Evolutionary conservation across 2,888 invertebrate species (phyloP), one percentile per base, ranked within the genome.

Genomic region (Xestobium rufovillosum): DNA sequence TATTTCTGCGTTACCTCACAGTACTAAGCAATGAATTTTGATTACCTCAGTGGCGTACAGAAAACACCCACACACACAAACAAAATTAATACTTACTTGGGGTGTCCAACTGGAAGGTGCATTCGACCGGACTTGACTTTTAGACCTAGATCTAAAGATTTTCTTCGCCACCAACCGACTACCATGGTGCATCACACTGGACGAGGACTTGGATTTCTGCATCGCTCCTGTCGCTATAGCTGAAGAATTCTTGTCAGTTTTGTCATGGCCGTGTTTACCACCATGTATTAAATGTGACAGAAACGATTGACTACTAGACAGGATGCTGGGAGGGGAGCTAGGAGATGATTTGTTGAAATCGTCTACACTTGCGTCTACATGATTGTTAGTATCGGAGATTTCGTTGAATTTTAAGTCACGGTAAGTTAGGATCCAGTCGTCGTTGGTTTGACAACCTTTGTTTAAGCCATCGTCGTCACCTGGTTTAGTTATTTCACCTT

Each of bases 141-240:
- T 86, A 51, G 87, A 86, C 56, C 90, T 72, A 50, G 84, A 80
- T 58, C 83, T 76, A 80, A 86, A 89, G 59, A 90, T 80, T 65
- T 83, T 83, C 69, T 83, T 85, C 59, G 86, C 79, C 52, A 88
- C 84, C 63, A 84, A 77, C 62, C 73, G 63, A 50, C 73, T 71
- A 30, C 75, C 72, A 52, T 74, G 74, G 52, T 85, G 84, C 61
- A 87, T 83, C 62, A 88, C 86, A 69, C 84, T 86, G 60, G 86
- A 84, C 50, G 86, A 84, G 15, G 87, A 87, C 65, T 88, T 86
- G 57, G 87, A 88, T 71, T 88, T 89, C 76, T 88, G 87, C 88
- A 88, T 88, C 63, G 78, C 77, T 69, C 78, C 77, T 69, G 75
- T 66, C 56, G 57, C 50, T 42, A 52, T 53, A 42, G 57, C 52